Conservation (phyloP, 2,113 vertebrate species). For the Podilymbus podiceps region DNA sequence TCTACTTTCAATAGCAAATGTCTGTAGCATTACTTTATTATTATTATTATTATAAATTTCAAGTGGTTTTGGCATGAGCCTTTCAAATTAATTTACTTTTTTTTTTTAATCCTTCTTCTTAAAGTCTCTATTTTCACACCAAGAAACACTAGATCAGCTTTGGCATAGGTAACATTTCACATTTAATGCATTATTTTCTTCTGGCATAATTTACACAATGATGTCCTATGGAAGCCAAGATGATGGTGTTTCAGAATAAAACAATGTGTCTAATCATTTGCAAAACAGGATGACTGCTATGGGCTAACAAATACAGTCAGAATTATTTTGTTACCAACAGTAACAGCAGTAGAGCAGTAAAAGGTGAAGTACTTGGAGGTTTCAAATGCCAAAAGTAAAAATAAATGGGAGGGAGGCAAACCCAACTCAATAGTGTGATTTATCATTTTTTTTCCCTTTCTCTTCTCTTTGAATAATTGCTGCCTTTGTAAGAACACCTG, state of each 20-base stretch:
- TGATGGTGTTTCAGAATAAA: slow-evolving; percentile 1
- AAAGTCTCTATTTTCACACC: background rate
- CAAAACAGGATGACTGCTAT: background rate
- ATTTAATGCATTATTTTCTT: slow-evolving; percentile 53
- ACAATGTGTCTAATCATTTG: background rate
- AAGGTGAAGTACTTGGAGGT: background rate
- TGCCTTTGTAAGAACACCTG: background rate
- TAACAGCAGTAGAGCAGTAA: background rate
- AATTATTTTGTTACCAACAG: background rate
- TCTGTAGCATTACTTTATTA: background rate
- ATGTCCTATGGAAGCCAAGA: slow-evolving; percentile 10
- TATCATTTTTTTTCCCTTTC: background rate
- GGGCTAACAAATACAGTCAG: background rate
- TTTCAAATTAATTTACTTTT: background rate
- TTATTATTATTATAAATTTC: background rate
- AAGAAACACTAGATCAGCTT: slow-evolving; percentile 25
- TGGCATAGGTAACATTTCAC: slow-evolving; percentile 7
- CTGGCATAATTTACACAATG: background rate
- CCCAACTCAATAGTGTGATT: background rate
- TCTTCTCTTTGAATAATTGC: background rate
- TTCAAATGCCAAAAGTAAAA: background rate
- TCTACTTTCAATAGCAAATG: background rate
- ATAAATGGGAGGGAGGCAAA: background rate
- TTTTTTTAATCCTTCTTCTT: background rate
- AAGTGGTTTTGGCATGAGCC: background rate